A percentile compares a stretch with the other conserved stretches of the same genome.
phyloP scores from a whole-genome alignment of 2,888 invertebrate species.

The Frankliniella fusca region DNA sequence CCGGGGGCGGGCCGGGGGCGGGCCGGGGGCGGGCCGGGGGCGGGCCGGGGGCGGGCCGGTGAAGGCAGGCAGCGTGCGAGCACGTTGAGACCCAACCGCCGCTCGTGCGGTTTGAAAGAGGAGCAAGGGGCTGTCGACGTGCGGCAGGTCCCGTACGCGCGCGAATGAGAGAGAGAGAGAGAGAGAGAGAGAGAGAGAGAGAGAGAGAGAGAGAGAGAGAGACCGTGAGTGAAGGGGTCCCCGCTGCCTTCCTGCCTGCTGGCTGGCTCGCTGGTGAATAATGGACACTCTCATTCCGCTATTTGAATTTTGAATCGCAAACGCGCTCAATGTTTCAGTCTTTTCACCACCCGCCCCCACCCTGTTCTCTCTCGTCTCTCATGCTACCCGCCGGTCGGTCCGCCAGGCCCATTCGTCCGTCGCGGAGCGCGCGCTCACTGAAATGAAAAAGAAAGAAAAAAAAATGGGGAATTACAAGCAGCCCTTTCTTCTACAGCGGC shows the following conservation, averaged over 20 bases:
- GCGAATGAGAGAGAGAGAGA: background rate
- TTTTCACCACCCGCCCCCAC: background rate
- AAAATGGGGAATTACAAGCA: no score
- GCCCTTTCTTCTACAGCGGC: no score
- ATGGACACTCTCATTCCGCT: constrained; percentile 12
- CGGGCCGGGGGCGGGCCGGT: no score
- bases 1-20: no score
- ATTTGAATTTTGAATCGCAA: constrained; percentile 6
- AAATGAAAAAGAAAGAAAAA: no score
- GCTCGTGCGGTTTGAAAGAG: no score
- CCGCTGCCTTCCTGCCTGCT: background rate
- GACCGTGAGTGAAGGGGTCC: background rate
- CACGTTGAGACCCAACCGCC: no score
- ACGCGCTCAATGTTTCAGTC: background rate
- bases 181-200: background rate
- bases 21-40: no score
- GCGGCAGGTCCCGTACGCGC: no score
- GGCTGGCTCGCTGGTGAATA: background rate
- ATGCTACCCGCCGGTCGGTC: background rate
- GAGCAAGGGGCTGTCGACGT: no score
- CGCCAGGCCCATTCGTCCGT: background rate
- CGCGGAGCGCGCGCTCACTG: no score
- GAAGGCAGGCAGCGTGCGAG: no score
- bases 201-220: background rate
- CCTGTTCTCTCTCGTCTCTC: background rate